Conservation (phyloP, 2,888 invertebrate species). For the Mesoligia furuncula region DNA sequence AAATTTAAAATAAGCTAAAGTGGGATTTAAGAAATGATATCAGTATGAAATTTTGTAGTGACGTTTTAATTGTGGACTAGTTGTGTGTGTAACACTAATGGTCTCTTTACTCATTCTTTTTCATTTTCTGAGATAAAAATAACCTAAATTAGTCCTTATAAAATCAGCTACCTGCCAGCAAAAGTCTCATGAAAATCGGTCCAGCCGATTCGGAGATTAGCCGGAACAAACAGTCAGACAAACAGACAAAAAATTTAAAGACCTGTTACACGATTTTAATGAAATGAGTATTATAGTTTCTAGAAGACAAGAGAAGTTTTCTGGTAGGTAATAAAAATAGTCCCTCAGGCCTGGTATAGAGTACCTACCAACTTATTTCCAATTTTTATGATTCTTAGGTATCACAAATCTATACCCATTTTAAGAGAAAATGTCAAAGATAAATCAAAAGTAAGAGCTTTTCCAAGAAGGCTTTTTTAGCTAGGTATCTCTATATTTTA, state of each 20-base stretch:
- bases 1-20: background rate
- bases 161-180: too few relatives aligned
- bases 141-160: too few relatives aligned
- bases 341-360: background rate
- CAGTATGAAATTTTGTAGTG: background rate
- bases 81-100: too few relatives aligned
- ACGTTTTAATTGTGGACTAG: too few relatives aligned
- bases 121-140: too few relatives aligned
- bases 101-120: too few relatives aligned
- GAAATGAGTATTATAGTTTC: background rate
- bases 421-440: background rate
- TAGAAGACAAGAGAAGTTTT: background rate
- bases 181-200: too few relatives aligned
- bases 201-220: too few relatives aligned
- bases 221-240: too few relatives aligned
- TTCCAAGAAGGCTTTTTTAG: background rate
- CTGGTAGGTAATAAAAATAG: background rate
- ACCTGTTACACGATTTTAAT: background rate
- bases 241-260: too few relatives aligned
- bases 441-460: constrained; percentile 6
- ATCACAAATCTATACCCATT: background rate
- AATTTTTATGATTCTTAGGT: background rate
- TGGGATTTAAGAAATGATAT: background rate
- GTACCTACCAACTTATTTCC: background rate
- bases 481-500: background rate